Evolutionary conservation across 2,888 invertebrate species (phyloP).

Genomic region (Thera obeliscata): DNA sequence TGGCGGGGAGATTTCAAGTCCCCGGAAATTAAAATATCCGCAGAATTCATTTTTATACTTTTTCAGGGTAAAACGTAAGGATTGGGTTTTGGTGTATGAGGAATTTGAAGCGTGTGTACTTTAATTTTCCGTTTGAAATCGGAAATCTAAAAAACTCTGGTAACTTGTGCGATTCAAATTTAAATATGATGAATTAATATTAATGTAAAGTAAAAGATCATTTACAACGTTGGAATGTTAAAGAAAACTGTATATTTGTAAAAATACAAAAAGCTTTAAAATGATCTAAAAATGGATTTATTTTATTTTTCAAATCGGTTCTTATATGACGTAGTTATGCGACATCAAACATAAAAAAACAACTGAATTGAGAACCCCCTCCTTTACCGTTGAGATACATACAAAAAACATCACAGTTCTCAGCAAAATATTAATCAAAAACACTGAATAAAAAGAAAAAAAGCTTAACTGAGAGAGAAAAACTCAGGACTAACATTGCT

Average conservation of each 20-base stretch:
- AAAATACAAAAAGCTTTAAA: too few species aligned
- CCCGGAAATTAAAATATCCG: conserved; percentile 60
- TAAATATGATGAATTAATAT: too few species aligned
- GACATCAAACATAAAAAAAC: too few species aligned
- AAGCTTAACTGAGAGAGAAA: background rate
- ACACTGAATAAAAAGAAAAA: background rate
- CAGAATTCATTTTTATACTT: conserved; percentile 43
- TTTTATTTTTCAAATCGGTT: too few species aligned
- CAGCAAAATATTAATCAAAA: background rate
- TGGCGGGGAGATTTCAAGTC: conserved; percentile 48
- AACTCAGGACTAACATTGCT: conserved; percentile 3
- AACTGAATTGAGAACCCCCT: background rate
- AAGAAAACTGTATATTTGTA: too few species aligned
- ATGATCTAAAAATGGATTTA: too few species aligned
- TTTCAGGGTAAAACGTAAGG: conserved; percentile 32
- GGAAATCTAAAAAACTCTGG: background rate
- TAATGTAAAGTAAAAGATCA: too few species aligned
- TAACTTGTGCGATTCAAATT: background rate
- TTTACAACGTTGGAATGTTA: too few species aligned
- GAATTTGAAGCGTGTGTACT: background rate
- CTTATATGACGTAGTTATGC: too few species aligned
- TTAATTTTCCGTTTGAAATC: conserved; percentile 3
- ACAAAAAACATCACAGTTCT: background rate
- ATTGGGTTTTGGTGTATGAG: conserved; percentile 3
- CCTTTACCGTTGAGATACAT: background rate